Evolutionary conservation across 2,797 vertebrate species (phyloP), one percentile per base, ranked within the genome.

Genomic region (Eutrigla gurnardus): DNA sequence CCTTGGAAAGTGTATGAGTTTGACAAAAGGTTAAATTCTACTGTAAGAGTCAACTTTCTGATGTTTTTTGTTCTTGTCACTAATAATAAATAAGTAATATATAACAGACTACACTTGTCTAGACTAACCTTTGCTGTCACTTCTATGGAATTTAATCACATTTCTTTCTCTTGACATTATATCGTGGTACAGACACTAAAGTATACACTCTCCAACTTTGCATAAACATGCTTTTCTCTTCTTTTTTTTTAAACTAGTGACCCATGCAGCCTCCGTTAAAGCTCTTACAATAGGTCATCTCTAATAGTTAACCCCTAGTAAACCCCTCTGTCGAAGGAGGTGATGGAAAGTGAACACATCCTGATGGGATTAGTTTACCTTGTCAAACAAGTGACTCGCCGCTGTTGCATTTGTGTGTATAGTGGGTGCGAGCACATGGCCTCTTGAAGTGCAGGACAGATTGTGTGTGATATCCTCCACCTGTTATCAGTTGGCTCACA

Each of bases 401-500:
- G 36, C 54, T 42, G 46, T 75, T 58, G 32, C 8, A 7, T 50
- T 15, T 74, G 82, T 81, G 73, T 36, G 73, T 73, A 62, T 63
- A 43, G 78, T 45, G 75, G 42, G 45, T 46, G 65, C 3, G 11
- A 32, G 43, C 40, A 45, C 60, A 55, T 40, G 17, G 50, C 35
- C 8, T 10, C 14, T 53, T 64, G 8, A 73, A 74, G 57, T 71
- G 61, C 7, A 32, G 42, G 52, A 17, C 46, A 50, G 75, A 62
- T 71, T 63, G 76, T 57, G 68, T 76, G 65, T 63, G 40, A 73
- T 79, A 66, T 72, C 70, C 52, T 84, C 67, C 40, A 37, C 40
- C 42, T 62, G 69, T 84, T 84, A 83, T 86, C 75, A 79, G 83
- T 12, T 14, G 35, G 37, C 54, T 87, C 73, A 67, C 60, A 10